Evolutionary conservation across 2,888 invertebrate genomes (phyloP), one percentile per base, ranked within the genome.

Genomic region (Drosophila testacea): DNA sequence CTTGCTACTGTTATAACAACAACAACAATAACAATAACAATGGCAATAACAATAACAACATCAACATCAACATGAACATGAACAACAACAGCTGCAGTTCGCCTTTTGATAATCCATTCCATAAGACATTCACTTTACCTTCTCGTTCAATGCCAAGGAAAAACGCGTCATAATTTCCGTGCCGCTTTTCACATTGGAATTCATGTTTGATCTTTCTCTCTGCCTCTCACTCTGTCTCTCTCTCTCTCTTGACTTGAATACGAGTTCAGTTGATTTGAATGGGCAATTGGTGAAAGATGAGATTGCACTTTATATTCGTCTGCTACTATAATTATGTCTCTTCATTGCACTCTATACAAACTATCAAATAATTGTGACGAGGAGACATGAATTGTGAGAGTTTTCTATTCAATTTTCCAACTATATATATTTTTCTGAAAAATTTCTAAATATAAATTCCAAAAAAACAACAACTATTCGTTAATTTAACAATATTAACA

Each of bases 81-180:
- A 70, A 51, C 27, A 54, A n/a, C 32, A 63, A 30, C 69, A 69
- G 60, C 60, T 57, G 38, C 46, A 64, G 32, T 44, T 56, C 51
- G 55, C 69, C 79, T 76, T 74, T 65, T 55, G 64, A 64, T 76
- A 52, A 42, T 38, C 55, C 27, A 22, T 22, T 22, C 22, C 22
- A 22, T 47, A 38, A 68, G 81, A 80, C 83, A 83, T 83, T 83
- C 83, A 83, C 83, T 83, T 83, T 80, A 61, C 61, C 85, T 73
- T 69, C 69, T 46, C 63, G 63, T 60, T 84, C 87, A 84, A 87
- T 87, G 81, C 81, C 84, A 86, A 70, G 47, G 81, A 83, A 81
- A 86, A 81, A 71, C 82, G 67, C 74, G 59, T 83, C 78, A 82
- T 77, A 80, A 83, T 83, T 85, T 83, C 88, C 86, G 76, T 54